Conservation (phyloP, 2,888 invertebrate genomes). For the Polydrusus pterygomalis region DNA sequence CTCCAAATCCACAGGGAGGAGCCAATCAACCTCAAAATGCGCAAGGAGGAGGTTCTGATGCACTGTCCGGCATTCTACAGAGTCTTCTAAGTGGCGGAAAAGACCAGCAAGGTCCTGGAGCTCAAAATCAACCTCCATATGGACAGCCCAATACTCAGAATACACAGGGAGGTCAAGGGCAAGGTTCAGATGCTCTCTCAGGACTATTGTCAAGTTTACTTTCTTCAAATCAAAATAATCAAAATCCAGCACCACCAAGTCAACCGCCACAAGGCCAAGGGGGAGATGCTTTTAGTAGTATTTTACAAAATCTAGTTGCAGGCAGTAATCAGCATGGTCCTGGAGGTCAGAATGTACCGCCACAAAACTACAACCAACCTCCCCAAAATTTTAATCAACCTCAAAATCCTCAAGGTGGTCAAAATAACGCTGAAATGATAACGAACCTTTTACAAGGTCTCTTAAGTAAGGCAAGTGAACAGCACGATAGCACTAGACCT, state of each 20-base stretch:
- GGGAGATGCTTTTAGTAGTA: conserved; percentile 26
- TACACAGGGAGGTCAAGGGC: conserved; percentile 33
- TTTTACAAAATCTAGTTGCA: conserved; percentile 30
- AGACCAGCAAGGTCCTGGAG: conserved; percentile 47
- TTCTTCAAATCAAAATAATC: conserved; percentile 34
- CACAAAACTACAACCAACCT: conserved; percentile 21
- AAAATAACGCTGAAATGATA: conserved; percentile 42
- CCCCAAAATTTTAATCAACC: conserved; percentile 21
- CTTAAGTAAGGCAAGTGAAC: conserved; percentile 44
- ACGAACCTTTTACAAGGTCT: conserved; percentile 46
- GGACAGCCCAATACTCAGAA: conserved; percentile 36
- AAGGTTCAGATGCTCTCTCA: conserved; percentile 50
- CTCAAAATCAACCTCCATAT: conserved; percentile 35
- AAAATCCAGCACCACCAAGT: conserved; percentile 19
- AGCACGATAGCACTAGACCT: conserved; percentile 46
- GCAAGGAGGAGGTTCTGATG: conserved; percentile 45
- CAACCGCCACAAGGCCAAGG: conserved; percentile 26
- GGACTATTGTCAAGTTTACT: conserved; percentile 52
- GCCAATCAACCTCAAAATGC: conserved; percentile 34
- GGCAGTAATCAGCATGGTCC: conserved; percentile 18
- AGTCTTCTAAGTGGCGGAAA: conserved; percentile 53
- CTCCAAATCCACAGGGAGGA: conserved; percentile 7
- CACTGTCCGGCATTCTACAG: conserved; percentile 55
- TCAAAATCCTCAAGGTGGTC: conserved; percentile 20
- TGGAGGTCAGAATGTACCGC: conserved; percentile 6